These are phyloP conservation scores for Acanthopleura granulata DNA, from an alignment of 2,888 invertebrate species.

Conservation along the genomic window DNA sequence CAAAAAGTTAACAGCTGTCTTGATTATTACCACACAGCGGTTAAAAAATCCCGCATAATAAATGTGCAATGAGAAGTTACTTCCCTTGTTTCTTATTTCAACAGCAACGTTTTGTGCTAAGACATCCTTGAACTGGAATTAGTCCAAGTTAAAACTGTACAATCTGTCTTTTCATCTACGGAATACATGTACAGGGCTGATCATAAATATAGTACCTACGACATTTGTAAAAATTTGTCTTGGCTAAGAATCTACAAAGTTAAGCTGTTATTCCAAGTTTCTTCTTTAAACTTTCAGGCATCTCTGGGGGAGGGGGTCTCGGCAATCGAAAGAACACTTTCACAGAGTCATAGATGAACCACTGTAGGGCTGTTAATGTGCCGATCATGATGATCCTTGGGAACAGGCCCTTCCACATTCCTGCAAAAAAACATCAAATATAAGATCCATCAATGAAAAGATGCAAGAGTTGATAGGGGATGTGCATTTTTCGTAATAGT, in stretches of 20 bases:
- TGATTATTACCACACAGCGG: no score
- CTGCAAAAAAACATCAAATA: constrained; percentile 67
- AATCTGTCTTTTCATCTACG: no score
- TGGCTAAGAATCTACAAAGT: constrained; percentile 12
- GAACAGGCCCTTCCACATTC: constrained; percentile 86
- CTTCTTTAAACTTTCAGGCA: constrained; percentile 80
- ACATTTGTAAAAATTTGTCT: constrained; percentile 13
- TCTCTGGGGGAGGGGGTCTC: constrained; percentile 94
- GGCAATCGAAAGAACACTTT: constrained; percentile 86
- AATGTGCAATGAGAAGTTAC: no score
- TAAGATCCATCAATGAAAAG: not conserved
- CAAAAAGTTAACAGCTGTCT: no score
- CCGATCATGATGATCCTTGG: constrained; percentile 95
- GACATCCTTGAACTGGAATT: no score
- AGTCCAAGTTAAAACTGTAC: no score
- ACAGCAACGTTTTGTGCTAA: no score
- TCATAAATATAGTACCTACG: not conserved
- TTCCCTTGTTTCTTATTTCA: no score
- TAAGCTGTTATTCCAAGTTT: constrained; percentile 43
- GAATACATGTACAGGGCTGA: not conserved
- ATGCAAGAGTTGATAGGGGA: no score
- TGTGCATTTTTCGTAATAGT: no score
- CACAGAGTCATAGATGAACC: constrained; percentile 94
- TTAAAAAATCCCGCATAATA: no score
- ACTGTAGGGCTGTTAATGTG: constrained; percentile 91